Evolutionary conservation across 2,113 vertebrate genomes (phyloP).

Genomic region (Tupaia tana): DNA sequence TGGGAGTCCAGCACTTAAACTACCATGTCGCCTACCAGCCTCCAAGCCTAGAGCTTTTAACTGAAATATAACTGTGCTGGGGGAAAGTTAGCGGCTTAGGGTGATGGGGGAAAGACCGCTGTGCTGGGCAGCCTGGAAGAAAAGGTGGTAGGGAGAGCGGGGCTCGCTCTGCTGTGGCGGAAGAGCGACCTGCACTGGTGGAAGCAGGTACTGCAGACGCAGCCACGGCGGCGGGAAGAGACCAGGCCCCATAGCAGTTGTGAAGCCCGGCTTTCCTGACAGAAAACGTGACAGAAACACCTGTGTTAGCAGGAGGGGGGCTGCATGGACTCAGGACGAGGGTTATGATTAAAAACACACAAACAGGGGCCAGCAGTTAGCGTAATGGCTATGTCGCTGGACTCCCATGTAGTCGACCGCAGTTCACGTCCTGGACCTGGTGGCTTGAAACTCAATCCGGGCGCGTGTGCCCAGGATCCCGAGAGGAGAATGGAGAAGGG

Average conservation of each 20-base stretch:
- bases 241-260: rapidly evolving
- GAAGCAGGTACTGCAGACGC: not conserved
- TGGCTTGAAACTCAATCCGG: too few relatives aligned
- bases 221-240: not conserved
- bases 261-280: not conserved
- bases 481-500: too few relatives aligned
- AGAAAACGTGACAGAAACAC: not conserved
- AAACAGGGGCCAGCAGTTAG: too few relatives aligned
- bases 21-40: too few relatives aligned
- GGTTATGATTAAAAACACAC: not conserved
- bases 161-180: not conserved
- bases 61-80: rapidly evolving
- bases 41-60: not conserved
- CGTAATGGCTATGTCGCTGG: too few relatives aligned
- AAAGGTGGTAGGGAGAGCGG: not conserved
- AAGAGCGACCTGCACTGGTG: not conserved
- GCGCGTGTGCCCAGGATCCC: too few relatives aligned
- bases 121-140: not conserved
- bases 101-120: not conserved
- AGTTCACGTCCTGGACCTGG: too few relatives aligned
- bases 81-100: not conserved
- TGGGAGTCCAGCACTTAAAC: too few relatives aligned
- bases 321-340: not conserved
- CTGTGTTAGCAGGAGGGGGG: not conserved
- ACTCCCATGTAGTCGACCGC: too few relatives aligned